Base-by-base conservation (phyloP, 1,140 invertebrate genomes). In the Sarcophaga bullata region DNA sequence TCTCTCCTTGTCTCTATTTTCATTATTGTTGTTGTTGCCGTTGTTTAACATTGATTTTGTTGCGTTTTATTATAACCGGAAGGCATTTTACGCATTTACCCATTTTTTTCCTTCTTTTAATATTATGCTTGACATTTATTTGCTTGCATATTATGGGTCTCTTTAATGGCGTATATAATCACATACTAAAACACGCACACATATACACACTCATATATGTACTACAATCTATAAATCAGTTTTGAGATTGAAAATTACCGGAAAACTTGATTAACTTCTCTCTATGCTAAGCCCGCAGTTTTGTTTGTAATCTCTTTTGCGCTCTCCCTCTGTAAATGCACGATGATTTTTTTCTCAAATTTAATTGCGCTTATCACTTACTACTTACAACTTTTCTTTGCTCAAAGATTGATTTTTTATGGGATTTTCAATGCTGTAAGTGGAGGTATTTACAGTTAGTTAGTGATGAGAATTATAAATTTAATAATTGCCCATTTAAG, bases 81-180 rank as follows among this genome's bases (percentile, higher is more conserved):
- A 83, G 78, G 19, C 68, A 83, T 83, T 83, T 83, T 73, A 83
- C 82, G 82, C 82, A 82, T 82, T 82, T 82, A 82, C 75, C 49
- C 78, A 80, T 75, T 83, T 73, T 75, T 76, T 82, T 54, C 8
- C 10, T 54, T 80, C 25, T 37, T 37, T 37, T 80, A 80, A 58
- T 80, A 73, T 49, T 54, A 75, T 52, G 73, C 73, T 73, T 73
- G 72, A 52, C 72, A 73, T 75, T 82, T 81, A 81, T 25, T 25
- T 48, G 48, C 10, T 58, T 13, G 3, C 54, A 13, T 37, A 37
- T 37, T 37, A 37, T 2, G 25, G 25, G 25, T 1, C 25, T 37
- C 25, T 37, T 37, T 37, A 37, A 37, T 2, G 25, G 54, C n/a
- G 13, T 58, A 58, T n/a, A n/a, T 58, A n/a, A 58, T 6, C 15